Percentiles rank a stretch among this genome's conserved stretches.
These are phyloP conservation scores for Mesorhabditis spiculigera DNA, from an alignment of 2,888 invertebrate genomes.

Conservation along the genomic window DNA sequence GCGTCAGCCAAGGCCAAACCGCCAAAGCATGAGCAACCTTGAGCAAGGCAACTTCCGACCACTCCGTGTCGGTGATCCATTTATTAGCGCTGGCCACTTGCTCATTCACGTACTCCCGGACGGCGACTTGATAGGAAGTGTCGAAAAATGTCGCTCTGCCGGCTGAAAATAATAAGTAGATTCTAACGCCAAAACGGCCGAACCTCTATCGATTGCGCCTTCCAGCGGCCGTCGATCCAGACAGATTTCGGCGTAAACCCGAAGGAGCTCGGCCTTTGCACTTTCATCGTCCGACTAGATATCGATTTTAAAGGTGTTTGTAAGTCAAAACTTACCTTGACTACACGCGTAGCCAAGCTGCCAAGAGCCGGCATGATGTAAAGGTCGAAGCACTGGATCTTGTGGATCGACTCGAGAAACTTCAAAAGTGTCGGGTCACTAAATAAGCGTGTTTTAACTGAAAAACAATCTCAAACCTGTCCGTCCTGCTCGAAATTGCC, in stretches of 20 bases:
- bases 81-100: constrained; percentile 14
- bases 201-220: constrained; percentile 13
- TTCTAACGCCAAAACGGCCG: background rate
- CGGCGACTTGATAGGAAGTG: background rate
- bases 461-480: background rate
- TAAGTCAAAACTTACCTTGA: constrained; percentile 8
- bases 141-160: background rate
- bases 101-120: background rate
- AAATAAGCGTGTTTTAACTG: background rate
- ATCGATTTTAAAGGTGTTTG: background rate
- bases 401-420: constrained; percentile 21
- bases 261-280: constrained; percentile 3
- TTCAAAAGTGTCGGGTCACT: constrained; percentile 14
- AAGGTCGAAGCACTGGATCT: constrained; percentile 35
- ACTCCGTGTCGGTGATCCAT: background rate
- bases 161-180: background rate
- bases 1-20: background rate
- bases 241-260: constrained; percentile 20
- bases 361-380: constrained; percentile 41
- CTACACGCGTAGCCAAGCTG: constrained; percentile 22
- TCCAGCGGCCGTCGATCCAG: constrained; percentile 18
- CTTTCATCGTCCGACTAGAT: background rate
- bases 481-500: background rate
- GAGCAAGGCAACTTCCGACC: constrained; percentile 10
- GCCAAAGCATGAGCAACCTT: constrained; percentile 12